Base-by-base conservation (phyloP, 2,888 invertebrate genomes). In the Macrophya annulata region DNA sequence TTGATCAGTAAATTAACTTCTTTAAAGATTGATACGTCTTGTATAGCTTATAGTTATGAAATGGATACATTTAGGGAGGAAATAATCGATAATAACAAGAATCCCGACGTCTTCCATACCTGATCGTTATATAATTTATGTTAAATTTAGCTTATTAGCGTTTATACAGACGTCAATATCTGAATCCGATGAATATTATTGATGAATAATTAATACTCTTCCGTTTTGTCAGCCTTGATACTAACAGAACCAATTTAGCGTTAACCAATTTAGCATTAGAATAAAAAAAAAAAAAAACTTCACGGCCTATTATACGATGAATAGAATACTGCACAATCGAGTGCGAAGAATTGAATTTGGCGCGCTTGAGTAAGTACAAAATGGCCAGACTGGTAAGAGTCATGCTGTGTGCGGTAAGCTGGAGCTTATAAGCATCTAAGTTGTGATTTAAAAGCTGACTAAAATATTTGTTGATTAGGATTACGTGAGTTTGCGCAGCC, bases 281-380 rank as follows among this genome's bases (percentile, higher is more conserved):
- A 31, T 31, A 31, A 31, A 31, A 31, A 31, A 31, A 31, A 31
- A 31, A 31, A n/a, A 40, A 72, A n/a, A 12, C 37, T 68, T 15
- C 4, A 37, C 68, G 8, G 12, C 45, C 0, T 68, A 6, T 9
- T 37, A 68, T 25, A 3, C 0, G 68, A 31, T 37, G 31, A 15
- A 43, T 12, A 81, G 25, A 43, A 43, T 3, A 31, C 31, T 31
- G 3, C 31, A 59, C n/a, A 12, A 37, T 51, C 15, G 17, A 55
- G 17, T 77, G 40, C 4, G 25, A 51, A 31, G 9, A 81, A 81
- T 81, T 43, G 62, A 81, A 81, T 81, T 59, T 81, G 81, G 81
- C 81, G 81, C 59, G 62, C 81, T 59, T 10, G 21, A 62, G 43
- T 62, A 59, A 40, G 9, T 43, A 43, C 79, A 81, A 81, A 62